Percentiles rank a stretch among this genome's conserved stretches.
Evolutionary conservation across 2,888 invertebrate species (phyloP).

Genomic region (Patella caerulea): DNA sequence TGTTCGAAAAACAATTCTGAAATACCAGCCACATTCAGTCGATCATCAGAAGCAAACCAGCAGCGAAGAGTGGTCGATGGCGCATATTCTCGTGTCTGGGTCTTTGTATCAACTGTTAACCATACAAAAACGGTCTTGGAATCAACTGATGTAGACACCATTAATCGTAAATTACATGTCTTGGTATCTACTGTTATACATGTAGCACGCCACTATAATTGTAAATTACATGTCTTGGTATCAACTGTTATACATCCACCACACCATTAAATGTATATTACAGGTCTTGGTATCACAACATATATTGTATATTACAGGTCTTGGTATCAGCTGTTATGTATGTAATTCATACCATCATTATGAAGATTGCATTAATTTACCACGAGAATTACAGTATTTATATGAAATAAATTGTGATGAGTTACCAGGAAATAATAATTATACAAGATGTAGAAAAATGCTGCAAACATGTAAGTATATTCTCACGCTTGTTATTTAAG

Average conservation of each 20-base stretch:
- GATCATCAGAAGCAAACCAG: too few species aligned
- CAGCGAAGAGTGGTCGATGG: too few species aligned
- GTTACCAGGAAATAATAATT: conserved; percentile 16
- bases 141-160: conserved; percentile 14
- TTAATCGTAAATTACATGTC: not conserved
- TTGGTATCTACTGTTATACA: not conserved
- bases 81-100: not conserved
- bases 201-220: not conserved
- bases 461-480: conserved; percentile 21
- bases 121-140: conserved; percentile 16
- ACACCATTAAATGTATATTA: not conserved
- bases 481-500: not conserved
- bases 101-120: conserved; percentile 15
- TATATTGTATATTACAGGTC: conserved; percentile 17
- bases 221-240: conserved; percentile 18
- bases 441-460: conserved; percentile 23
- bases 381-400: conserved; percentile 7
- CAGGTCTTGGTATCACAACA: not conserved
- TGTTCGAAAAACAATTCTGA: too few species aligned
- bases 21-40: too few species aligned
- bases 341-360: conserved; percentile 20
- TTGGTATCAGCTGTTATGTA: conserved; percentile 18
- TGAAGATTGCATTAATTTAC: conserved; percentile 16
- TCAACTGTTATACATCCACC: conserved; percentile 24
- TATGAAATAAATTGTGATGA: conserved; percentile 16